phyloP scores from a whole-genome alignment of 1,140 invertebrate genomes.

The Aphaenogaster ashmeadi region DNA sequence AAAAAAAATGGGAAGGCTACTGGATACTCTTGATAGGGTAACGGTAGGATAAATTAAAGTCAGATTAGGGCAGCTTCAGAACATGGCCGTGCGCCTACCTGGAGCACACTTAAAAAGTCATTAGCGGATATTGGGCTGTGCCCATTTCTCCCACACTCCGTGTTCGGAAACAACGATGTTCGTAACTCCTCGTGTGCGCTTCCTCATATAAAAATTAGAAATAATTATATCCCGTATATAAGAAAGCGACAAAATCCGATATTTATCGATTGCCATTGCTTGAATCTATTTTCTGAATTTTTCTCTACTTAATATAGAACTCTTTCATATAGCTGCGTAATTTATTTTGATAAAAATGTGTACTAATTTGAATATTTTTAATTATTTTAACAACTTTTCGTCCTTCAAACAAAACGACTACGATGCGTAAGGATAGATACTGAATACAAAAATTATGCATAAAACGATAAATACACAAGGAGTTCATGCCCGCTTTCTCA shows the following conservation, averaged over 20 bases:
- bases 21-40: constrained; percentile 71
- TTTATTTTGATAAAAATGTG: not conserved
- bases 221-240: not conserved
- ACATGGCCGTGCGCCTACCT: constrained; percentile 67
- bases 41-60: constrained; percentile 83
- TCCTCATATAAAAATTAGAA: not conserved
- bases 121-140: constrained; percentile 77
- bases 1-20: constrained; percentile 60
- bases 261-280: not conserved
- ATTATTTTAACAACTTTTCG: not conserved
- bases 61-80: constrained; percentile 79
- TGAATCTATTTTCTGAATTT: not conserved
- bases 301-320: not conserved
- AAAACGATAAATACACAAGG: not conserved
- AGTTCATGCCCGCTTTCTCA: not conserved
- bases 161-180: constrained; percentile 16
- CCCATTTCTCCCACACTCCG: constrained; percentile 44
- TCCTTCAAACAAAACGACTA: not conserved
- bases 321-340: not conserved
- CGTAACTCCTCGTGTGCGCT: not conserved
- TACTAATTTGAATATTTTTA: not conserved
- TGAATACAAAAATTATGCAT: not conserved
- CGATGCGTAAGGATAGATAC: not conserved
- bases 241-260: not conserved
- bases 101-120: constrained; percentile 83